Conservation (phyloP, 53 echinoderm and acorn worm genomes). For the Paracentrotus lividus region DNA sequence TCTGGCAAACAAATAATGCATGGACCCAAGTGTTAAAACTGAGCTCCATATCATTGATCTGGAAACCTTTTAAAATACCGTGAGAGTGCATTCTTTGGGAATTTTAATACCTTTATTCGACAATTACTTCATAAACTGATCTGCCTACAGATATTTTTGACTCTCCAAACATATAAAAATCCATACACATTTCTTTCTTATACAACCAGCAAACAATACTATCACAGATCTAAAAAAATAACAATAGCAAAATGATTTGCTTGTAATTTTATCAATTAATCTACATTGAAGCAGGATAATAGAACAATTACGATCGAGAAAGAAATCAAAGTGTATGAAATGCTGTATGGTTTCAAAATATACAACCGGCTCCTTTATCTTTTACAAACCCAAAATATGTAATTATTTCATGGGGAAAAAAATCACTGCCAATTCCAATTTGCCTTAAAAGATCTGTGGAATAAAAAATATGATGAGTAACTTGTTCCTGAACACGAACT, state of each 20-base stretch:
- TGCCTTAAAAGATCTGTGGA: background rate
- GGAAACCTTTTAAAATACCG: background rate
- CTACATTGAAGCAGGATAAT: background rate
- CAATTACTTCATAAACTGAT: slow-evolving; percentile 9
- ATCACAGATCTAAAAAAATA: background rate
- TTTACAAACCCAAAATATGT: background rate
- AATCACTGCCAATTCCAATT: background rate
- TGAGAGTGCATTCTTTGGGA: background rate
- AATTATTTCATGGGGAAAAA: background rate
- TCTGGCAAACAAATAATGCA: background rate
- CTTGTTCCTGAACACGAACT: background rate
- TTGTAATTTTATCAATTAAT: background rate
- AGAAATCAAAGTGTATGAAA: background rate
- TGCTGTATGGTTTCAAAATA: background rate
- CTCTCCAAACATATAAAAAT: background rate
- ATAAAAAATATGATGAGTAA: background rate
- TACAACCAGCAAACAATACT: background rate
- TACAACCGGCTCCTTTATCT: background rate
- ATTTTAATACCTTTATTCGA: slow-evolving; percentile 2
- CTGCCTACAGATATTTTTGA: slow-evolving; percentile 9
- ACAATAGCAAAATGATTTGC: background rate
- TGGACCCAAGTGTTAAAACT: too few species aligned
- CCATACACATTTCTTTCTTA: background rate
- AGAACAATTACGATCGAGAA: background rate
- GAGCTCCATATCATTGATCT: background rate